Base-by-base conservation (phyloP, 1,140 invertebrate species). In the Rhyzopertha dominica region DNA sequence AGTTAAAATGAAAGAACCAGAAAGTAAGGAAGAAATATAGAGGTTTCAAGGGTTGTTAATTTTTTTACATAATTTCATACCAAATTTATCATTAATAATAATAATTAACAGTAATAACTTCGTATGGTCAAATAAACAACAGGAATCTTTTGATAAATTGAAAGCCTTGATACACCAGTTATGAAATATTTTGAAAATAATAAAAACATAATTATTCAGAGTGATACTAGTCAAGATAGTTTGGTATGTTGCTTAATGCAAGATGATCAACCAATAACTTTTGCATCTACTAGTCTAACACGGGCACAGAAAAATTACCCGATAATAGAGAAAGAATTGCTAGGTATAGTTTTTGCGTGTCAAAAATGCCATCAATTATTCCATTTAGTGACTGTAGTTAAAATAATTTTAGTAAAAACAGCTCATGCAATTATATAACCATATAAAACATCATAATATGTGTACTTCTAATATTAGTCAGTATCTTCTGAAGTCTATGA, bases 241-340 rank as follows among this genome's bases (percentile, higher is more conserved):
- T 12, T 64, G 14, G 61, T 57, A 4, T 39, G 30, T 14, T 47
- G 47, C 7, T 39, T 60, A 22, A 23, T 54, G 0, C 54, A 61
- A 17, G 40, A 54, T 30, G 50, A 51, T 22, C 43, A 56, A 24
- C 67, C 63, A 12, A 52, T 74, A 9, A 54, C 61, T 7, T 73
- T 65, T 61, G 48, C 48, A 13, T 63, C 61, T 2, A 24, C 53
- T 2, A 49, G 40, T 22, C 28, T 66, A 1, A 58, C 43, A 5
- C 34, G 48, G 12, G 30, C 48, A 10, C 55, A 65, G 49, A 43
- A 46, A 24, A 40, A 49, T n/a, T 63, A 60, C 37, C 43, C 58
- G 2, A 28, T 41, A 19, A 58, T 56, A 12, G 54, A 57, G 35
- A 47, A 39, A 40, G 53, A 63, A 48, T 20, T 38, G 36, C 13